Base-by-base conservation (phyloP, 2,113 vertebrate genomes). In the Gallinago undulata region DNA sequence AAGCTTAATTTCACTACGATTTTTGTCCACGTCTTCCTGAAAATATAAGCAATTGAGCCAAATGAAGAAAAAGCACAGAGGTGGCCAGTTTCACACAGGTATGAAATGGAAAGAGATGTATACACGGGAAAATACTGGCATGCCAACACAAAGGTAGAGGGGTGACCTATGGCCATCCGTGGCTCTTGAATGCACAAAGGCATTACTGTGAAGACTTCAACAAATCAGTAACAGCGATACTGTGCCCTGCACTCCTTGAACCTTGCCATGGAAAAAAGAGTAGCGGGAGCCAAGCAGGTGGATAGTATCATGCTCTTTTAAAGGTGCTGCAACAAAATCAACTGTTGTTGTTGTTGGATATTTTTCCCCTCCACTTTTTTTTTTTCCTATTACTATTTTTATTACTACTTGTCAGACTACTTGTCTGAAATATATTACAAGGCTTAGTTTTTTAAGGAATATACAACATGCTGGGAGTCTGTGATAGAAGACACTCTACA, bases 331-430 rank as follows among this genome's bases (percentile, higher is more conserved):
- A 73, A 89, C 84, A 94, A 89, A 93, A 91, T 64, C 81, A 82
- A 76, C 69, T 66, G 66, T 74, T 95, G 80, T 30, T 87, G 85
- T 53, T 55, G 59, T n/a, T 57, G 39, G 45, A 48, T 45, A 21
- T 31, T 27, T 89, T 73, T 82, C 89, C 37, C 33, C 37, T 87
- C 17, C 33, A 47, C 45, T 81, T 84, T 39, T 43, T 43, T 66
- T 89, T 87, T 63, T 62, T 28, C 48, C 68, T 37, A 88, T 92
- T 92, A 92, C 94, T 97, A 89, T 89, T 97, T 96, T 93, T 93
- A 90, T 80, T 92, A 82, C 77, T 89, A 84, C 84, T 95, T 97
- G 95, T 92, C 95, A 96, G 94, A 91, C 94, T 94, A 86, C 94
- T 87, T 93, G 84, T 94, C 95, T 90, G 68, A 95, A 92, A 94